phyloP scores from a whole-genome alignment of 2,113 vertebrate genomes.

The Heterochromis multidens region DNA sequence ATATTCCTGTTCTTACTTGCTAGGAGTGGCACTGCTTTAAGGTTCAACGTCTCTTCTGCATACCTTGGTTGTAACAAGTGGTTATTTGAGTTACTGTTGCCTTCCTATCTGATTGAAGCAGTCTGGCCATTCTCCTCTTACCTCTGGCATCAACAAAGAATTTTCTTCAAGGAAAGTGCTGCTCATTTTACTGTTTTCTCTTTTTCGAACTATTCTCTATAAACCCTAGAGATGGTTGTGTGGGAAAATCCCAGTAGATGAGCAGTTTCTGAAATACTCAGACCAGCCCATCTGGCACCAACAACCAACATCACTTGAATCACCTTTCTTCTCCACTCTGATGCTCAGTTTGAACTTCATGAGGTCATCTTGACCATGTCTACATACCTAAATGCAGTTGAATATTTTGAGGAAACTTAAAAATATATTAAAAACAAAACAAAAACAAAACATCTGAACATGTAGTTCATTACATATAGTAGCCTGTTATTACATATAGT shows the following conservation, averaged over 20 bases:
- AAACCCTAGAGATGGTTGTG: neutral
- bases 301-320: neutral
- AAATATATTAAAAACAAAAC: rapidly evolving
- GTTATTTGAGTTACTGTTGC: neutral
- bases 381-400: neutral
- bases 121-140: neutral
- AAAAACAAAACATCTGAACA: neutral
- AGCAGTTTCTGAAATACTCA: neutral
- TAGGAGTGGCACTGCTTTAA: neutral
- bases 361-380: too few relatives aligned
- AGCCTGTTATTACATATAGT: neutral
- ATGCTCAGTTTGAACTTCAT: neutral
- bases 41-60: neutral
- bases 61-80: neutral
- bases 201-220: neutral
- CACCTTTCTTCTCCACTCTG: neutral
- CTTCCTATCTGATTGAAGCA: neutral
- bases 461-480: neutral
- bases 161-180: neutral
- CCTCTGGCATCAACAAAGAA: neutral
- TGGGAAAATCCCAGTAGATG: too few relatives aligned
- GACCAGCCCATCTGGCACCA: neutral
- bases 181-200: neutral
- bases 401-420: neutral
- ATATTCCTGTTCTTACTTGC: too few relatives aligned